Evolutionary conservation across 1,140 invertebrate genomes (phyloP).

Genomic region (Polypedilum vanderplanki): DNA sequence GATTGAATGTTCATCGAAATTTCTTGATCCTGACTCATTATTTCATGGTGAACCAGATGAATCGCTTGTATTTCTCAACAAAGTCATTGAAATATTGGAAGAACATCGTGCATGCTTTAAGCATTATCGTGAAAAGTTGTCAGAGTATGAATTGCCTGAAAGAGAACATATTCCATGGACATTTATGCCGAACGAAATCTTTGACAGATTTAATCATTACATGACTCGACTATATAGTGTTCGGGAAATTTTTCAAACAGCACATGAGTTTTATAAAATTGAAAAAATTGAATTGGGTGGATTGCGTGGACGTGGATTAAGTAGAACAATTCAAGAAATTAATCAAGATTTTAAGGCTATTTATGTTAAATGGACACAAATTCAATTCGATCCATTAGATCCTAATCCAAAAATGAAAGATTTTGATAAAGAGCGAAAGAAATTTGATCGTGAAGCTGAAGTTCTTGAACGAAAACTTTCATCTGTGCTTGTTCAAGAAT

Average conservation of each 20-base stretch:
- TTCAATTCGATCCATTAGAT: conserved; percentile 44
- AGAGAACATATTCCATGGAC: conserved; percentile 53
- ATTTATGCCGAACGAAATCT: conserved; percentile 58
- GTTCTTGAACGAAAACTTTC: conserved; percentile 63
- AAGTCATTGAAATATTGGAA: conserved; percentile 44
- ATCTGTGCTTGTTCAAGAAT: conserved; percentile 60
- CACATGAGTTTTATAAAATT: conserved; percentile 67
- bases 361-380: conserved; percentile 60
- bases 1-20: conserved; percentile 49
- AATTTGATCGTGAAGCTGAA: conserved; percentile 48
- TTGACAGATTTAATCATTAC: conserved; percentile 57
- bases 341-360: conserved; percentile 61
- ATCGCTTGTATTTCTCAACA: conserved; percentile 43
- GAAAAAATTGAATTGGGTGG: conserved; percentile 75
- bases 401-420: conserved; percentile 52
- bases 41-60: conserved; percentile 62
- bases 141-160: conserved; percentile 35
- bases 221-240: conserved; percentile 47
- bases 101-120: conserved; percentile 47
- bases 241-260: conserved; percentile 58
- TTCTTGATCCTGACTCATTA: conserved; percentile 50
- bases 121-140: conserved; percentile 50
- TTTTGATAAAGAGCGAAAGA: conserved; percentile 52
- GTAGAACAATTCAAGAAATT: conserved; percentile 45
- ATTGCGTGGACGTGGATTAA: conserved; percentile 58